phyloP scores from a whole-genome alignment of 2,113 vertebrate genomes.

The Rhodinocichla rosea region DNA sequence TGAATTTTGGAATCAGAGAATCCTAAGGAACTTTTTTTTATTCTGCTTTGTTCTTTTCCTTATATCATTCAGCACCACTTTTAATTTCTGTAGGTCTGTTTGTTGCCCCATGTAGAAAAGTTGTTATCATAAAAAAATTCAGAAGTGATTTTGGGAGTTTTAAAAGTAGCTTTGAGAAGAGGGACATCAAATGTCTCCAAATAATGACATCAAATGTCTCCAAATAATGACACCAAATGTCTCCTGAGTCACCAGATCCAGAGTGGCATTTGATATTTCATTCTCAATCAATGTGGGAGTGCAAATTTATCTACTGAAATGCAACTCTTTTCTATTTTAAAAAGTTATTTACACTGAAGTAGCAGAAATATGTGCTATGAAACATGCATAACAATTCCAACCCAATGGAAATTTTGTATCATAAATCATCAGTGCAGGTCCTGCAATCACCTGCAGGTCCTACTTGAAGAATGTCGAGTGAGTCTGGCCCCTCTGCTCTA shows the following conservation, averaged over 20 bases:
- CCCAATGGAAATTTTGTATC: background rate
- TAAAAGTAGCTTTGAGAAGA: background rate
- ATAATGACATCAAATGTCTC: background rate
- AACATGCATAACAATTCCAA: background rate
- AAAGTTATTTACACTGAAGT: background rate
- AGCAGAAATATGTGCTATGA: background rate
- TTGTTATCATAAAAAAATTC: background rate
- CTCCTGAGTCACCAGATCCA: background rate
- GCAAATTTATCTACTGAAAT: background rate
- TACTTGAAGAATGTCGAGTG: background rate
- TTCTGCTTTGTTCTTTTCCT: background rate
- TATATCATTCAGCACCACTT: background rate
- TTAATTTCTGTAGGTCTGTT: background rate
- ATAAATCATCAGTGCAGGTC: background rate
- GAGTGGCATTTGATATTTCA: background rate
- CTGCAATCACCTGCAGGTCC: background rate
- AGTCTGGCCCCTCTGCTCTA: background rate
- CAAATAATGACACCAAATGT: background rate
- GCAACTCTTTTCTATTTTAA: background rate
- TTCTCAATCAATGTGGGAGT: background rate
- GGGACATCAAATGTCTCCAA: background rate
- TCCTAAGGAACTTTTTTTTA: background rate
- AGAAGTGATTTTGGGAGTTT: background rate
- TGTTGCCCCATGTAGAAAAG: background rate
- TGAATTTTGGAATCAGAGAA: background rate